Base-by-base conservation (phyloP, 2,113 vertebrate species). In the Melozone crissalis region DNA sequence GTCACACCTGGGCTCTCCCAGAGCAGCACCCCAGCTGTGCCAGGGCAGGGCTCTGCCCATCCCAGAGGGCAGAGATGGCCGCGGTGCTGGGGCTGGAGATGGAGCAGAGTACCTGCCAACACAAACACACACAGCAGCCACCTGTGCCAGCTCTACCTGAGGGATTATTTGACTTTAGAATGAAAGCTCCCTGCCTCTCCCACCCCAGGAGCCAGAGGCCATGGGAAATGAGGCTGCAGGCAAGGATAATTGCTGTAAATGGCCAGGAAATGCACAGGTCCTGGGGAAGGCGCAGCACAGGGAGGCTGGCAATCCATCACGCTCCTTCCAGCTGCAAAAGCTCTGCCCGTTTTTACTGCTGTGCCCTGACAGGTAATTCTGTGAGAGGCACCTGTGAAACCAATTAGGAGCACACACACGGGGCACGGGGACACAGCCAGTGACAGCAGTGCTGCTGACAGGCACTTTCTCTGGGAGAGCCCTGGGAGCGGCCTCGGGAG, bases 21-120 rank as follows among this genome's bases (percentile, higher is more conserved):
- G 7, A 35, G 3, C 8, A 7, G 0, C 2, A 9, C 1, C 22
- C 3, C 0, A 3, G 35, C 52, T 22, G 24, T n/a, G 37, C 41
- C 44, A 46, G 35, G 31, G 55, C 10, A 8, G 46, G 3, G 6
- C 9, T 10, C 28, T 73, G 5, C 43, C 22, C 21, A 7, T 3
- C 4, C 39, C 5, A 0, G 18, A 26, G 28, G 22, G 57, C 24
- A 14, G n/a, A 8, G 26, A 3, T 18, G 31, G 1, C 14, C 22
- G 11, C 3, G 0, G 2, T 0, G 4, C 3, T 5, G 2, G 3
- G 4, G 44, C 28, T 58, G 46, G 15, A 12, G 54, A 31, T 0
- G 13, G 30, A 2, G 8, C n/a, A 10, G 39, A 61, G n/a, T 2
- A 0, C 11, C 51, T 52, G 30, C 11, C 69, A 15, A 4, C 55